Evolutionary conservation across 2,888 invertebrate species (phyloP), one percentile per base, ranked within the genome.

Genomic region (Euphydryas editha): DNA sequence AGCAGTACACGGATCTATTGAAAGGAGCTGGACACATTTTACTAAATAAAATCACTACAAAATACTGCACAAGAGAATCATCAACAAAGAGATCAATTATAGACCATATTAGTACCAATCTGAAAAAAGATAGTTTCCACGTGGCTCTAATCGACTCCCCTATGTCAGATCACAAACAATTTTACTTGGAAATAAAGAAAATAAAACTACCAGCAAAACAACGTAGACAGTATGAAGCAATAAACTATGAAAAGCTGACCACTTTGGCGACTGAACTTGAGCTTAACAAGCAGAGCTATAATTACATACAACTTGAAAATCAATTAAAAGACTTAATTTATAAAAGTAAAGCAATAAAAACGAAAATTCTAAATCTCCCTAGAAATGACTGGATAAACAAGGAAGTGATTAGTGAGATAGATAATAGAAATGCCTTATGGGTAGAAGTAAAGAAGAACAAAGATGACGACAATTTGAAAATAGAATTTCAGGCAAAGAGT

Each of bases 21-120:
- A 59, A 44, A 7, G 54, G 42, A 55, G 42, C 62, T 30, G 62
- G 62, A 73, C 62, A 68, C 72, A 24, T 70, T 69, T 37, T 37
- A 2, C 21, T 49, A 44, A 60, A 60, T 21, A 62, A 58, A 58
- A 37, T 58, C n/a, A 49, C 24, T 3, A 61, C 30, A 42, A 42
- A 49, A 13, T 37, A 36, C 13, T 56, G 44, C 46, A 59, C 55
- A 20, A 65, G 65, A 37, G 55, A 65, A 18, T 46, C 54, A 17
- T 5, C 1, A 36, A 59, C 59, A 17, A 21, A 21, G 36, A 65
- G 62, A 62, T 58, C 64, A 18, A 64, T 68, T 36, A 2, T 64
- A 20, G 68, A 64, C 42, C 60, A 68, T 36, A 57, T 63, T 5
- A 49, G 15, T n/a, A 67, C 47, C 24, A 63, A 59, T n/a, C 2